Evolutionary conservation across 2,113 vertebrate genomes (phyloP).

Genomic region (Galemys pyrenaicus): DNA sequence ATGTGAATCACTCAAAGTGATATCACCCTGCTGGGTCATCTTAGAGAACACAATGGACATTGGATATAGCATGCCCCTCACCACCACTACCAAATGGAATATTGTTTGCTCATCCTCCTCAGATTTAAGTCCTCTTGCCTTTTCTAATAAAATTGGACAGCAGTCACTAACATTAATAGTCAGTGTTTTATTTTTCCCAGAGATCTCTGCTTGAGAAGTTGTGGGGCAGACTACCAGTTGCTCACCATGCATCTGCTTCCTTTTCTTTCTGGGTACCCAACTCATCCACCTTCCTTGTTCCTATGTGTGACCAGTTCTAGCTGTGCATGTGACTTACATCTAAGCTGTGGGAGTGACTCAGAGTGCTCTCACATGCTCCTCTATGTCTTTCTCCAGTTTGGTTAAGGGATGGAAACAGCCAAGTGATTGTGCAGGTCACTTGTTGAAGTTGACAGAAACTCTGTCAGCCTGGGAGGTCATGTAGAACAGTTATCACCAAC

Average conservation of each 20-base stretch:
- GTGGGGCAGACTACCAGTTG: background rate
- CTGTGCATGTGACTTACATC: background rate
- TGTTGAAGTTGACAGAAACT: constrained; percentile 3
- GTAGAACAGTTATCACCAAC: background rate
- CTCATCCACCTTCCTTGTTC: background rate
- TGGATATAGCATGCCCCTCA: background rate
- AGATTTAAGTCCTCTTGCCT: background rate
- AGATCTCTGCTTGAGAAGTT: background rate
- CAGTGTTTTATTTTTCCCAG: background rate
- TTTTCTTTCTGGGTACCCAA: background rate
- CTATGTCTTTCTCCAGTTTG: background rate
- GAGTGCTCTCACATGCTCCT: background rate
- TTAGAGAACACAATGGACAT: background rate
- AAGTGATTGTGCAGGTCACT: background rate
- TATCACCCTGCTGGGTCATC: background rate
- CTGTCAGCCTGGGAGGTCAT: background rate
- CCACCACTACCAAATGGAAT: no score
- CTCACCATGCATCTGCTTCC: background rate
- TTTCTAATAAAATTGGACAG: background rate
- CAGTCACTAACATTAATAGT: background rate
- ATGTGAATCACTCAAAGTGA: background rate
- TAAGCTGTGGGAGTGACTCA: background rate
- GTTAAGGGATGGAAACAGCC: background rate
- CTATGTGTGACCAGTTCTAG: background rate
- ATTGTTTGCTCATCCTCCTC: background rate